Evolutionary conservation across 2,888 invertebrate genomes (phyloP), one percentile per base, ranked within the genome.

Genomic region (Panzeria rudis): DNA sequence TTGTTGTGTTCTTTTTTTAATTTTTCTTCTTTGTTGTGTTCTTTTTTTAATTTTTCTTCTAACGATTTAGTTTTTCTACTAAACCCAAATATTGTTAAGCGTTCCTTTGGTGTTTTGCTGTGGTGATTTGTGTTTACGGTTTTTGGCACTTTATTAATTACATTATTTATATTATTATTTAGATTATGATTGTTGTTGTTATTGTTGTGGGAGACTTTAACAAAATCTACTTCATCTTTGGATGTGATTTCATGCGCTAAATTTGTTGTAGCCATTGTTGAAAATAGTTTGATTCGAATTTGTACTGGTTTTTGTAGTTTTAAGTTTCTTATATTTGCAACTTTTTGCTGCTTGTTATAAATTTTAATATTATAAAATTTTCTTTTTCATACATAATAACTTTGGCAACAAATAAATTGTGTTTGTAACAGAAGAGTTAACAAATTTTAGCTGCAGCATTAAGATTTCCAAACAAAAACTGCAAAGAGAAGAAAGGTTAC

Each of bases 171-270:
- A 75, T 88, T 89, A 56, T 84, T 86, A 77, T 82, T 84, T 7
- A 89, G 86, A 54, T 90, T 90, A 62, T 89, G 87, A 52, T 76
- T 76, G 32, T 90, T 83, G 83, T 83, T 89, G 72, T 89, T 84
- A 83, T 83, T 89, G 71, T 89, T 89, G 35, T 84, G 88, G 78
- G 88, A 80, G 38, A 87, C 80, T 71, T 64, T 85, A 35, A 91
- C 89, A 85, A 92, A 92, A 88, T 92, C 92, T 47, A 92, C 91
- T 88, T 92, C 92, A 89, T 92, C 92, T 88, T 89, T 89, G 87
- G 89, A 89, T 32, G 68, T 11, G 23, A 15, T 76, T 71, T 66
- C 76, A 38, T 59, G 73, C 50, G 25, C 20, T 52, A 68, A 61
- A 77, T 66, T 66, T 68, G 50, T 66, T 47, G 69, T n/a, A 62